phyloP scores from a whole-genome alignment of 1,140 invertebrate species.

The Sycophila sp. region DNA sequence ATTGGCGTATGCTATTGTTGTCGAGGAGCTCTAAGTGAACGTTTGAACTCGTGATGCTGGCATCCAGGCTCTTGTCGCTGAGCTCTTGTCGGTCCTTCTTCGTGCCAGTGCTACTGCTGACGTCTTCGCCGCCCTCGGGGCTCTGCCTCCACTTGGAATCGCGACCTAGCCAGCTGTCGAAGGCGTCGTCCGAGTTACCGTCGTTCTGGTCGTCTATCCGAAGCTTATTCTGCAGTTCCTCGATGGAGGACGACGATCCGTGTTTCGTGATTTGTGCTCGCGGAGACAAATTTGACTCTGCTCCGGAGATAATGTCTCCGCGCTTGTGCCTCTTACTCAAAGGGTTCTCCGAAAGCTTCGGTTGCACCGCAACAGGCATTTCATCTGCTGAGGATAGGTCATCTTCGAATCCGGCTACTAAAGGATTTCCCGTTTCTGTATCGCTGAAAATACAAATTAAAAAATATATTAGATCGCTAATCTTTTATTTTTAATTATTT shows the following conservation, averaged over 20 bases:
- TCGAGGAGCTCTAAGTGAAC: conserved; percentile 68
- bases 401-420: conserved; percentile 88
- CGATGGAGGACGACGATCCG: conserved; percentile 60
- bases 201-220: conserved; percentile 64
- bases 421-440: conserved; percentile 82
- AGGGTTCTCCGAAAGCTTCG: conserved; percentile 60
- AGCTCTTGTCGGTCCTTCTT: conserved; percentile 66
- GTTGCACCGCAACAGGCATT: conserved; percentile 50
- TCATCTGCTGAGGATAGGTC: conserved; percentile 81
- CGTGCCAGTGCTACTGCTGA: conserved; percentile 61
- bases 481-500: conserved; percentile 12
- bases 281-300: conserved; percentile 46
- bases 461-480: too few relatives aligned
- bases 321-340: conserved; percentile 60
- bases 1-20: conserved; percentile 62
- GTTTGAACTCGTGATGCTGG: conserved; percentile 69
- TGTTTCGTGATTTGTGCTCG: conserved; percentile 49
- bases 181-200: conserved; percentile 67
- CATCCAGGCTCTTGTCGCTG: conserved; percentile 67
- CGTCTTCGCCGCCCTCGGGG: conserved; percentile 73
- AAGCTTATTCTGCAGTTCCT: conserved; percentile 60
- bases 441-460: conserved; percentile 77
- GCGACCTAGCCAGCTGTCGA: conserved; percentile 68
- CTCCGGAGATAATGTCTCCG: conserved; percentile 42
- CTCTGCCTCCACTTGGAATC: conserved; percentile 70